Percentiles rank a stretch among this genome's conserved stretches.
Evolutionary conservation across 23 tunicate genomes (phyloP).

Genomic region (Phallusia fumigata): DNA sequence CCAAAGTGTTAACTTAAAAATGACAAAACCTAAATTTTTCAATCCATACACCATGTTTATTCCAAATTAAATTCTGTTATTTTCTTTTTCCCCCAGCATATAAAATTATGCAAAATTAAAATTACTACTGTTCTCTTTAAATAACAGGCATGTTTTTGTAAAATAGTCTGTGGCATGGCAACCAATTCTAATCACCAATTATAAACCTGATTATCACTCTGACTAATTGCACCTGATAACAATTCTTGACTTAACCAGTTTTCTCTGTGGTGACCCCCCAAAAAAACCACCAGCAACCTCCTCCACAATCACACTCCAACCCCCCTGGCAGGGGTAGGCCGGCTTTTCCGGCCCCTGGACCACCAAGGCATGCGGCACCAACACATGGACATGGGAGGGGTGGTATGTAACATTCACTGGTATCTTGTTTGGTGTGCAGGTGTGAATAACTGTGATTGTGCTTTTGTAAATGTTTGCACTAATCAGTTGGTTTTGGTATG

Average conservation of each 20-base stretch:
- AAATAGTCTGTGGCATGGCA: not conserved
- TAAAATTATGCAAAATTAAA: not conserved
- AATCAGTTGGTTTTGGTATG: not conserved
- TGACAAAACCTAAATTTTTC: too few species aligned
- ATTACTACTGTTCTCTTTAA: not conserved
- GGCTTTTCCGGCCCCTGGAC: conserved; percentile 8
- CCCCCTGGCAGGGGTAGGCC: conserved; percentile 11
- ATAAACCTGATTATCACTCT: not conserved
- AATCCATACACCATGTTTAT: too few species aligned
- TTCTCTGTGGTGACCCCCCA: conserved; percentile 55
- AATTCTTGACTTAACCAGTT: conserved; percentile 24
- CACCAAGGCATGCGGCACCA: conserved; percentile 10
- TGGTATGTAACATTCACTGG: conserved; percentile 14
- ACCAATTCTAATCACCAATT: not conserved
- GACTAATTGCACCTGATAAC: not conserved
- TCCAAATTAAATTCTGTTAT: too few species aligned
- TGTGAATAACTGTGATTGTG: not conserved
- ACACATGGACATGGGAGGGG: conserved; percentile 14
- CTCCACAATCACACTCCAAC: conserved; percentile 18
- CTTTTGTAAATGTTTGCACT: not conserved
- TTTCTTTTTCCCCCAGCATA: too few species aligned
- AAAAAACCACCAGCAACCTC: conserved; percentile 22
- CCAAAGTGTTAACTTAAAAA: too few species aligned
- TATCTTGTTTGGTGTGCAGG: not conserved
- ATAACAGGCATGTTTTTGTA: not conserved